phyloP scores from a whole-genome alignment of 2,888 invertebrate genomes.

The Latrodectus hesperus region DNA sequence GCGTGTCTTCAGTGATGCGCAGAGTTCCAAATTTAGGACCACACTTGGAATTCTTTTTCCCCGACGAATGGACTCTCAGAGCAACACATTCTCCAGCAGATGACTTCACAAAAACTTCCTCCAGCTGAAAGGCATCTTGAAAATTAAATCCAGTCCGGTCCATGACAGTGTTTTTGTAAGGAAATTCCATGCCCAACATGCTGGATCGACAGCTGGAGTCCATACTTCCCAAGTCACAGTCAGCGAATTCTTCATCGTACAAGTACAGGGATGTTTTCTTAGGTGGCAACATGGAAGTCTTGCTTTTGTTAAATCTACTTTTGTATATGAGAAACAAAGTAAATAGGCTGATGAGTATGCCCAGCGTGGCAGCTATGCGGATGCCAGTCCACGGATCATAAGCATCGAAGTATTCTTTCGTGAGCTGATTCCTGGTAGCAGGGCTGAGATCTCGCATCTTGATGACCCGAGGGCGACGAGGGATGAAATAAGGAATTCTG shows the following conservation, averaged over 20 bases:
- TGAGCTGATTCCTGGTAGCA: slow-evolving; percentile 33
- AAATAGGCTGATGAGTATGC: slow-evolving; percentile 93
- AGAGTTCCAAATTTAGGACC: slow-evolving; percentile 35
- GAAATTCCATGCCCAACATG: slow-evolving; percentile 21
- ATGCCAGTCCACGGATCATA: slow-evolving; percentile 96
- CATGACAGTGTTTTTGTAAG: slow-evolving; percentile 17
- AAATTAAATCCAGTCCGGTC: slow-evolving; percentile 21
- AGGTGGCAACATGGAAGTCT: slow-evolving; percentile 25
- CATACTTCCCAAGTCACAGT: slow-evolving; percentile 25
- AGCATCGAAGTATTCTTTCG: slow-evolving; percentile 85
- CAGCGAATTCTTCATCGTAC: slow-evolving; percentile 27
- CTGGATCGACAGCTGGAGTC: slow-evolving; percentile 24
- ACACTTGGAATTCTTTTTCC: slow-evolving; percentile 18
- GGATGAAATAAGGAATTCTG: slow-evolving; percentile 44
- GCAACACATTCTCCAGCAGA: slow-evolving; percentile 53
- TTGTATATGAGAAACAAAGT: slow-evolving; percentile 93
- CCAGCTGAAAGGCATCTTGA: slow-evolving; percentile 41
- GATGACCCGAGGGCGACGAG: slow-evolving; percentile 48
- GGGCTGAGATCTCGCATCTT: slow-evolving; percentile 66
- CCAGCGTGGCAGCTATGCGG: slow-evolving; percentile 91
- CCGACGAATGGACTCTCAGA: slow-evolving; percentile 42
- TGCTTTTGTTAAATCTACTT: slow-evolving; percentile 80
- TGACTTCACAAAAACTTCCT: slow-evolving; percentile 49
- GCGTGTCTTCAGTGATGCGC: slow-evolving; percentile 39
- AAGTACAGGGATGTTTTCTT: slow-evolving; percentile 55